These are phyloP conservation scores for Pachycephus smyrnensis DNA, from an alignment of 2,888 invertebrate species.

Conservation along the genomic window DNA sequence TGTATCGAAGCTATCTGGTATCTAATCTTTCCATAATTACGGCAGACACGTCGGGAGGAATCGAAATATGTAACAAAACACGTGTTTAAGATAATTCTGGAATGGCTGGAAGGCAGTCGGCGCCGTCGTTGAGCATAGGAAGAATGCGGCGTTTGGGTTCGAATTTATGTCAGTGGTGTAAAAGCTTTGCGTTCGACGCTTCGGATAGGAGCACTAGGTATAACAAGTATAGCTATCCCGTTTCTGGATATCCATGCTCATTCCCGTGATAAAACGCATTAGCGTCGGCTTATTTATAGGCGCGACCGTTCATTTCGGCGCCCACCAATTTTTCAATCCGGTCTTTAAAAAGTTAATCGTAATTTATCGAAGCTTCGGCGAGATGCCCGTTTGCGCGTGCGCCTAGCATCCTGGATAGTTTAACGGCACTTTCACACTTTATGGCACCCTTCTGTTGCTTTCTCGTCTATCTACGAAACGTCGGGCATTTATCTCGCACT, in stretches of 20 bases:
- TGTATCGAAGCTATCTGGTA: neutral
- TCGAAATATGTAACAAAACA: constrained; percentile 49
- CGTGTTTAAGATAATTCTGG: constrained; percentile 50
- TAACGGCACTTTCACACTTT: constrained; percentile 32
- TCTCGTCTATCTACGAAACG: constrained; percentile 3
- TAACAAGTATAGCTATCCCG: neutral
- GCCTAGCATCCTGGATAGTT: constrained; percentile 34
- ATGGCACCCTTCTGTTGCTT: constrained; percentile 29
- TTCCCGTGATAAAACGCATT: constrained; percentile 56
- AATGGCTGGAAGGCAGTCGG: constrained; percentile 32
- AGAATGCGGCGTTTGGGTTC: constrained; percentile 32
- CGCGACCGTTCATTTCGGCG: constrained; percentile 49
- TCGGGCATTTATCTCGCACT: neutral
- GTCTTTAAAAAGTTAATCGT: constrained; percentile 39
- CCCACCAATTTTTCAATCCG: constrained; percentile 52
- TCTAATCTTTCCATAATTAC: neutral
- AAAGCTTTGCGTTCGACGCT: constrained; percentile 29
- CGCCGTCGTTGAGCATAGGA: constrained; percentile 2
- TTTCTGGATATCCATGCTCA: constrained; percentile 12
- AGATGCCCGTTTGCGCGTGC: neutral
- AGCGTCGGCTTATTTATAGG: constrained; percentile 58
- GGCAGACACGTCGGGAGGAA: constrained; percentile 19
- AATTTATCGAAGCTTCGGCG: constrained; percentile 29
- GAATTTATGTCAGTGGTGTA: constrained; percentile 50
- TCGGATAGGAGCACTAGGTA: neutral